These are phyloP conservation scores for Calvadosia cruxmelitensis DNA, from an alignment of 30 jellyfish, hydroid and myxozoan genomes.

Conservation along the genomic window DNA sequence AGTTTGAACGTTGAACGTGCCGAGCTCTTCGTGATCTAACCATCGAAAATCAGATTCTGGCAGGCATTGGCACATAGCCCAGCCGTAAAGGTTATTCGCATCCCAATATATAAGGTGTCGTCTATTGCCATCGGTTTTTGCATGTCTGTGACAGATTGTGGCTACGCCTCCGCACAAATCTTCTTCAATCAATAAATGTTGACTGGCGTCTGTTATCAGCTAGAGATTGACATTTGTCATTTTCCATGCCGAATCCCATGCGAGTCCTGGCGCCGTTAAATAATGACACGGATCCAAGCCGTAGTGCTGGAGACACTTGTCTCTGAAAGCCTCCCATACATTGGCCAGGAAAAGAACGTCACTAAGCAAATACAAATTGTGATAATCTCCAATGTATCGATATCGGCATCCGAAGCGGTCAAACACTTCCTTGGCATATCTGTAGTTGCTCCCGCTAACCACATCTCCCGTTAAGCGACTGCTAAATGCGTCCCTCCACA, in stretches of 20 bases:
- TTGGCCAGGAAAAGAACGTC: too few relatives aligned
- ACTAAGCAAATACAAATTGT: neutral
- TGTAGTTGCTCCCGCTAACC: neutral
- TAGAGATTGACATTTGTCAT: slow-evolving; percentile 1
- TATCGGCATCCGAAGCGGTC: neutral
- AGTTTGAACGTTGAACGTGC: too few relatives aligned
- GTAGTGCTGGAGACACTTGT: slow-evolving; percentile 7
- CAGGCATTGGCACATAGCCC: neutral
- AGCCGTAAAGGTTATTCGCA: too few relatives aligned
- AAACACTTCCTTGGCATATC: neutral
- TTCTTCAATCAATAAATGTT: slow-evolving; percentile 1
- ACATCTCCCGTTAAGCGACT: neutral
- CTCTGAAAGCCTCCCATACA: slow-evolving; percentile 24
- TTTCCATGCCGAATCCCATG: slow-evolving; percentile 19
- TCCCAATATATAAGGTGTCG: neutral
- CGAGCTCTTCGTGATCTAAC: too few relatives aligned
- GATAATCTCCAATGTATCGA: neutral
- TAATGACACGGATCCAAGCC: slow-evolving; percentile 28
- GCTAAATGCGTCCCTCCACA: neutral
- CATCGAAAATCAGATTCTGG: neutral
- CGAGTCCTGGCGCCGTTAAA: slow-evolving; percentile 40
- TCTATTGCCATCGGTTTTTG: neutral
- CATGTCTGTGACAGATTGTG: neutral
- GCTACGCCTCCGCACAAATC: slow-evolving; percentile 24
- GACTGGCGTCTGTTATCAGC: slow-evolving; percentile 1